Conservation (phyloP, 2,113 vertebrate genomes). For the Neogale vison region DNA sequence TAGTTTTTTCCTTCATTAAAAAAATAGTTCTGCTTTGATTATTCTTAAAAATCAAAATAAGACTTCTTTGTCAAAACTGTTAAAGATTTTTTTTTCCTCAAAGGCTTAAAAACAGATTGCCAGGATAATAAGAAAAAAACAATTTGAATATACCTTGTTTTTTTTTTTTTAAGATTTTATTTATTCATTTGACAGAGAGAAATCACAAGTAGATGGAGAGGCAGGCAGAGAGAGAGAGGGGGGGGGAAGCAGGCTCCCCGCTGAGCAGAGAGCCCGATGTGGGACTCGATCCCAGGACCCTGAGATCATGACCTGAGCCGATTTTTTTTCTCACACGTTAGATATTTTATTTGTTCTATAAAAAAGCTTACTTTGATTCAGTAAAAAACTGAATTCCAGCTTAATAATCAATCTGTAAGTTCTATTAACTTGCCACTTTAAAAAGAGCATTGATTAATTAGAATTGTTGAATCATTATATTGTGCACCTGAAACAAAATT, state of each 20-base stretch:
- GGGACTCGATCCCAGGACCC: no score
- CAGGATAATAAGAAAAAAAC: neutral
- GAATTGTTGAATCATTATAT: neutral
- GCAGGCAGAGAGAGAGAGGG: no score
- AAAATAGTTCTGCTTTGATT: constrained; percentile 11
- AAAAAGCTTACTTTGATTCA: neutral
- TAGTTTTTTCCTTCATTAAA: neutral
- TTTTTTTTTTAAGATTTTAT: neutral
- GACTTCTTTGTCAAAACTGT: neutral
- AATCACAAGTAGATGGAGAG: no score
- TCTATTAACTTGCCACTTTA: neutral
- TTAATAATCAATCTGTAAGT: neutral
- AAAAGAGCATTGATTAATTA: neutral
- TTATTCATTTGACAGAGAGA: no score
- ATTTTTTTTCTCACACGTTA: neutral
- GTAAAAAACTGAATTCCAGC: neutral
- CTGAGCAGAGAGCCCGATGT: no score
- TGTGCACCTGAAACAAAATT: neutral
- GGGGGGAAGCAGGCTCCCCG: no score
- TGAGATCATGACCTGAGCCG: no score
- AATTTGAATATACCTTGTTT: neutral
- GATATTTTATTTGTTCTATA: neutral
- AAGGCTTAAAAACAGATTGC: neutral
- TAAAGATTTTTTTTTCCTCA: neutral
- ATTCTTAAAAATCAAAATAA: neutral